These are phyloP conservation scores for Ganaspis brasiliensis DNA, from an alignment of 2,888 invertebrate genomes.

Conservation along the genomic window DNA sequence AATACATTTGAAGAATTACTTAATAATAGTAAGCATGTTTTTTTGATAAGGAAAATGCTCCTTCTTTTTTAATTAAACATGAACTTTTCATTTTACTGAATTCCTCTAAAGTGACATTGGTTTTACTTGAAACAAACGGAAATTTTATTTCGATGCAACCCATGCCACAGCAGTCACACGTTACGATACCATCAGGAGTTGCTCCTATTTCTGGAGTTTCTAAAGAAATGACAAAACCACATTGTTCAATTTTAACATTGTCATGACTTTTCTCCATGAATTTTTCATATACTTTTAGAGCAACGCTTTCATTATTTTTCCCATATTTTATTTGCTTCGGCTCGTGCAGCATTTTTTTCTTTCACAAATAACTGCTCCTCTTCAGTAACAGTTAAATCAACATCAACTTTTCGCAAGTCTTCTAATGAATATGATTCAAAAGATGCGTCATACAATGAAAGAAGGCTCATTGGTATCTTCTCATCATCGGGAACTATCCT, in stretches of 20 bases:
- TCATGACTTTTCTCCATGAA: conserved; percentile 12
- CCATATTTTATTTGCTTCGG: conserved; percentile 8
- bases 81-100: not conserved
- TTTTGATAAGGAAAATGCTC: not conserved
- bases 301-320: not conserved
- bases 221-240: not conserved
- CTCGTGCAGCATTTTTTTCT: not conserved
- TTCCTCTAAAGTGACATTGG: not conserved
- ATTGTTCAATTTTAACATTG: not conserved
- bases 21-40: not conserved
- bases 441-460: not conserved
- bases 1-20: not conserved
- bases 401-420: not conserved
- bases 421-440: not conserved
- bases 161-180: not conserved
- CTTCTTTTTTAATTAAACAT: not conserved
- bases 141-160: conserved; percentile 8
- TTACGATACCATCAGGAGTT: not conserved
- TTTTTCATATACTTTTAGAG: not conserved
- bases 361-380: conserved; percentile 2
- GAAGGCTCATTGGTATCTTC: not conserved
- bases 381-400: conserved; percentile 17
- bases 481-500: not conserved
- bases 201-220: not conserved
- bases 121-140: not conserved